Percentiles rank a stretch among this genome's conserved stretches.
phyloP scores from a whole-genome alignment of 2,113 vertebrate species.

The Podarcis muralis region DNA sequence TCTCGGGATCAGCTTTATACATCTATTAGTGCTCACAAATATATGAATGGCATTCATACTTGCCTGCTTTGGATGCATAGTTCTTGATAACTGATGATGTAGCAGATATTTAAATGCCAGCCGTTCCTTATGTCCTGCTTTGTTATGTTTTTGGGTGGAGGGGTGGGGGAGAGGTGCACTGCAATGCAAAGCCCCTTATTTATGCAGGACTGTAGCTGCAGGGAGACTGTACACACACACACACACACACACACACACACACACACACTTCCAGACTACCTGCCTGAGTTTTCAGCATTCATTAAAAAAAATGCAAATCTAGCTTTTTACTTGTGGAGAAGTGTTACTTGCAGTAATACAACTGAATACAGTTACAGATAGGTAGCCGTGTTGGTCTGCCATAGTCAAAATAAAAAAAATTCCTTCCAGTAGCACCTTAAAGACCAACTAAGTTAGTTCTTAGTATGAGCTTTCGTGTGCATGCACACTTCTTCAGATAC shows the following conservation, averaged over 20 bases:
- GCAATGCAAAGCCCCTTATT: neutral
- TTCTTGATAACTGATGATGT: conserved; percentile 11
- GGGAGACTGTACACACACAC: too few relatives aligned
- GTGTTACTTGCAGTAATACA: neutral
- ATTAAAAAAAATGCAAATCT: neutral
- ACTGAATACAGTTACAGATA: neutral
- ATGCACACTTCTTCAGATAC: too few relatives aligned
- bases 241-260: too few relatives aligned
- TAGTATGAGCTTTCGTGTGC: too few relatives aligned
- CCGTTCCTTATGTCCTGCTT: neutral
- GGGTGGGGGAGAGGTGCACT: too few relatives aligned
- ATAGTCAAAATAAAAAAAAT: too few relatives aligned
- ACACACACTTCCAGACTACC: neutral
- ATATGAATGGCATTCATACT: conserved; percentile 8
- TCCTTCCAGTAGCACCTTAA: too few relatives aligned
- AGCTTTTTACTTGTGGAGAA: neutral
- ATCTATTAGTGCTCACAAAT: neutral
- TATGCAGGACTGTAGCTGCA: neutral
- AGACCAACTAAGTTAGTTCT: too few relatives aligned
- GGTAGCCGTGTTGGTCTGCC: too few relatives aligned
- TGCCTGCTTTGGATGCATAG: neutral
- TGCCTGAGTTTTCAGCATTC: neutral
- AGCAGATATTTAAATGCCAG: neutral
- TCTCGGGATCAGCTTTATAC: neutral
- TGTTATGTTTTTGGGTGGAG: neutral